These are phyloP conservation scores for Tonatia bakeri DNA, from an alignment of 2,113 vertebrate genomes.

Conservation along the genomic window DNA sequence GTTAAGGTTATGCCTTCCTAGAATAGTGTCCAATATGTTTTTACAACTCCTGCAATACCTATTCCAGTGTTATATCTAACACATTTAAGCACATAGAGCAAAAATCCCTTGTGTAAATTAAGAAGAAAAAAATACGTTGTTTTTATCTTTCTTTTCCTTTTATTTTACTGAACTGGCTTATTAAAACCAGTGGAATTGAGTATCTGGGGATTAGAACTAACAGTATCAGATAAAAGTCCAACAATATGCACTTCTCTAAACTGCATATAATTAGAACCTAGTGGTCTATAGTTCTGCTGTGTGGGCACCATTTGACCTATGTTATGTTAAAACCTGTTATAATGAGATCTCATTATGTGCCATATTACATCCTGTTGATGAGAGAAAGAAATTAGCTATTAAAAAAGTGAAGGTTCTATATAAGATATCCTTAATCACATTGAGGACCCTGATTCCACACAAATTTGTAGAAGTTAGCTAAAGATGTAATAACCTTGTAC, in stretches of 20 bases:
- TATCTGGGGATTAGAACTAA: not conserved
- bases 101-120: not conserved
- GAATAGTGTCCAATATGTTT: not conserved
- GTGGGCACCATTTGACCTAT: not conserved
- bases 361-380: not conserved
- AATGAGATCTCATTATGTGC: slow-evolving; percentile 45
- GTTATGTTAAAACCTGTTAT: slow-evolving; percentile 45
- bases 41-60: not conserved
- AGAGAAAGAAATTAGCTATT: slow-evolving; percentile 7
- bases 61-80: not conserved
- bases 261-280: slow-evolving; percentile 20
- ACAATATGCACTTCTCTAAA: not conserved
- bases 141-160: not conserved
- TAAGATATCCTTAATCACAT: slow-evolving; percentile 47
- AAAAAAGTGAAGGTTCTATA: not conserved
- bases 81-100: not conserved
- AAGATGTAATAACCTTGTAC: not conserved
- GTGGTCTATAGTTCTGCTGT: not conserved
- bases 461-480: slow-evolving; percentile 13
- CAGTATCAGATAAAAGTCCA: not conserved
- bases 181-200: not conserved
- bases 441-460: slow-evolving; percentile 10
- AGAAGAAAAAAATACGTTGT: not conserved
- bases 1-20: not conserved
- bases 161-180: not conserved